Evolutionary conservation across 2,797 vertebrate species (phyloP), one percentile per base, ranked within the genome.

Genomic region (Peromyscus eremicus): DNA sequence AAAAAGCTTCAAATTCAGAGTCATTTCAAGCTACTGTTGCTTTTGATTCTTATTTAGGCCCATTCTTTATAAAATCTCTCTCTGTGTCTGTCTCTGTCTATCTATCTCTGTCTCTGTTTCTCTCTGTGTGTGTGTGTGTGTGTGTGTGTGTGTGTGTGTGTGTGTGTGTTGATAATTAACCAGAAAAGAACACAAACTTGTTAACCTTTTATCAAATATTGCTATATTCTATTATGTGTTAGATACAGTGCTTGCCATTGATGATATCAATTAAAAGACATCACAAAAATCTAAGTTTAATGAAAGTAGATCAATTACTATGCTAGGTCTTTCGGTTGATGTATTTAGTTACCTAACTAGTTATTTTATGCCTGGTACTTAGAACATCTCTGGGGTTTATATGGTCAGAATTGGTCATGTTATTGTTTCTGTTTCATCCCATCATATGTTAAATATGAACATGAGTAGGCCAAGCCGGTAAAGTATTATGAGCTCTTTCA

Each of bases 1-100:
- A 43, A 94, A 91, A 94, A 95, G 60, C 49, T 96, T 96, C 94
- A 55, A 91, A 68, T 94, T 97, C 57, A 91, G 4, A n/a, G 21
- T 86, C 16, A 92, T 46, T 94, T 97, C 97, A 93, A 96, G 40
- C 57, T 32, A 79, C 25, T 12, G 27, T 7, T 52, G 19, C 68
- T 89, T 93, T 34, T 95, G 29, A 71, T 92, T 84, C 92, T 93
- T 96, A 79, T 93, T 95, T 83, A 92, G 79, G 43, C 16, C 43
- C 60, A 19, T 92, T 17, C 21, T 88, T 82, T 87, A 89, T 64
- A 83, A 97, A 95, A 81, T 49, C 6, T 49, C 8, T 49, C 7
- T 49, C 6, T 43, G 43, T 43, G 43, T 43, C 43, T 43, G 43
- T 43, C 6, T 43, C 43, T 43, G n/a, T n/a, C n/a, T n/a, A n/a